phyloP scores from a whole-genome alignment of 2,888 invertebrate genomes.

The Athetis lepigone region DNA sequence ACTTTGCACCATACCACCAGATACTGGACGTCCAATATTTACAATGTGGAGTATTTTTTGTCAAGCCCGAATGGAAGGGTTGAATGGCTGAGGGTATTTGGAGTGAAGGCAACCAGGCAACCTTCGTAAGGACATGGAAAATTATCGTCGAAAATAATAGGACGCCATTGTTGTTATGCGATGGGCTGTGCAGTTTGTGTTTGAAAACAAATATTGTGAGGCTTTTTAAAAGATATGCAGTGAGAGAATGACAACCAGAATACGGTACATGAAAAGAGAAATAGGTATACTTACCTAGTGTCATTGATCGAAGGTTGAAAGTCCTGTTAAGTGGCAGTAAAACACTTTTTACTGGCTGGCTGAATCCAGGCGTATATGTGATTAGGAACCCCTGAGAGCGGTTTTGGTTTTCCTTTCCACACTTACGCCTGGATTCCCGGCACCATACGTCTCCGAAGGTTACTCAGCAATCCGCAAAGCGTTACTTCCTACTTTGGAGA shows the following conservation, averaged over 20 bases:
- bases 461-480: too few species aligned
- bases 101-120: slow-evolving; percentile 72
- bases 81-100: slow-evolving; percentile 89
- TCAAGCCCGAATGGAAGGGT: slow-evolving; percentile 88
- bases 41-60: slow-evolving; percentile 89
- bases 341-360: too few species aligned
- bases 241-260: not conserved
- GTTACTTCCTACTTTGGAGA: too few species aligned
- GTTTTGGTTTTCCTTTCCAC: too few species aligned
- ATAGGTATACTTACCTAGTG: not conserved
- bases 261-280: not conserved
- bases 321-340: too few species aligned
- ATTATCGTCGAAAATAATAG: slow-evolving; percentile 57
- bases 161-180: slow-evolving; percentile 32
- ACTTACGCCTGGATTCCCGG: too few species aligned
- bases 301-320: too few species aligned
- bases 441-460: too few species aligned
- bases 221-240: not conserved
- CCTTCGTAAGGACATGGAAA: slow-evolving; percentile 78
- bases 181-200: slow-evolving; percentile 43
- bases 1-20: slow-evolving; percentile 66
- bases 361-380: too few species aligned
- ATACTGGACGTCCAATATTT: slow-evolving; percentile 86
- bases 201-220: slow-evolving; percentile 38
- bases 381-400: too few species aligned